Conservation (phyloP, 2,113 vertebrate species). For the Gymnobelideus leadbeateri region DNA sequence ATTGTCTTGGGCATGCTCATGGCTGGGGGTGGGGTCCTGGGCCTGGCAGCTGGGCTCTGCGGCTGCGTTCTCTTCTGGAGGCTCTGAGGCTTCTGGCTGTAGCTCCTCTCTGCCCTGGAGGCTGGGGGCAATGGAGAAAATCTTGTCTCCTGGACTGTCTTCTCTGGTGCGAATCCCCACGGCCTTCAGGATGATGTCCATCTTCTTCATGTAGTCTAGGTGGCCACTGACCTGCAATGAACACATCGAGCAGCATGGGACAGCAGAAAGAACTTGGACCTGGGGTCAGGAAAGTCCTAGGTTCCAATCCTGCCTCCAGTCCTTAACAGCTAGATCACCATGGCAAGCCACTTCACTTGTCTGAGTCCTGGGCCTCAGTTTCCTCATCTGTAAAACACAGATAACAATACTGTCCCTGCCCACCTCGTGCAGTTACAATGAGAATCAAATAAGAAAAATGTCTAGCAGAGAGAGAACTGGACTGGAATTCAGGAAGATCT, state of each 20-base stretch:
- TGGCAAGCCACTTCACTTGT: neutral
- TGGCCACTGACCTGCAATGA: conserved; percentile 93
- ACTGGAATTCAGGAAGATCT: neutral
- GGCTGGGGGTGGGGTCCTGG: conserved; percentile 33
- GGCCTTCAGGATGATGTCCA: conserved; percentile 93
- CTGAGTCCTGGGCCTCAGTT: conserved; percentile 11
- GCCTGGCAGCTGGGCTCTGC: neutral
- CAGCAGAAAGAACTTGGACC: no score
- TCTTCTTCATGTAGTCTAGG: conserved; percentile 97
- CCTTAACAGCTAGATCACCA: no score
- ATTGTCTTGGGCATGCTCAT: neutral
- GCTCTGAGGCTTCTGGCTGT: neutral
- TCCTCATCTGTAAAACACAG: neutral
- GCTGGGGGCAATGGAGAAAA: conserved; percentile 68
- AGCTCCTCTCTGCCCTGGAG: conserved; percentile 36
- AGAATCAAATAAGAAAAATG: neutral
- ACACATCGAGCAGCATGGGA: conserved; percentile 2
- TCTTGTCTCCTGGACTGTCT: conserved; percentile 77
- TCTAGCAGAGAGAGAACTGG: neutral
- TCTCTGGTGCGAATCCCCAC: conserved; percentile 92
- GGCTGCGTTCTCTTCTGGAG: accelerated
- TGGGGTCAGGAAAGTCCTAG: neutral
- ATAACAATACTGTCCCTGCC: neutral
- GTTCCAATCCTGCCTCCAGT: neutral
- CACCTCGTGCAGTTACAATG: neutral